Evolutionary conservation across 37 sponge, comb jelly and placozoan species (phyloP).

Genomic region (Cliona cf. orientalis): DNA sequence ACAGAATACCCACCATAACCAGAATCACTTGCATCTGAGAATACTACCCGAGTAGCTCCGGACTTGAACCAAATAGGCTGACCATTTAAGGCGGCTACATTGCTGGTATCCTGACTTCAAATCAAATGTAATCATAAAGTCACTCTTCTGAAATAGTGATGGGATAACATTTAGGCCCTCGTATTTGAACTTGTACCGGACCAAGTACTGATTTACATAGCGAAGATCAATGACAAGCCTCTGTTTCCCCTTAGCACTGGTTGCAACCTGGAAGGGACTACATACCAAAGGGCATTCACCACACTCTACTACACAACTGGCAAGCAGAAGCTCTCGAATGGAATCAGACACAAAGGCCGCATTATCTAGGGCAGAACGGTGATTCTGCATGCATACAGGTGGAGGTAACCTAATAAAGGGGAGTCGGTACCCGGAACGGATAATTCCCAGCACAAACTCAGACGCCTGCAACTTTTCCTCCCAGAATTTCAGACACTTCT

Average conservation of each 20-base stretch:
- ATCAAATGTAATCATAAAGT: background rate
- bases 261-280: background rate
- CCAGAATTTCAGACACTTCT: background rate
- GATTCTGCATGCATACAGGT: background rate
- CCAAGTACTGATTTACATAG: background rate
- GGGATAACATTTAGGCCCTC: background rate
- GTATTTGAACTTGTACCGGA: background rate
- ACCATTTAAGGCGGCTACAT: too few species aligned
- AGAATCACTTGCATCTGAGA: too few species aligned
- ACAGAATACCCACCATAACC: too few species aligned
- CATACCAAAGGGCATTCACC: background rate
- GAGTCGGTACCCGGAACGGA: background rate
- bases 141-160: background rate
- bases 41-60: too few species aligned
- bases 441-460: background rate
- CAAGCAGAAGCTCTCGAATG: background rate
- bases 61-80: too few species aligned
- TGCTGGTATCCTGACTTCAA: background rate
- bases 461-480: background rate
- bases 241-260: background rate
- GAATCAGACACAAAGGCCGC: background rate
- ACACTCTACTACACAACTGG: background rate
- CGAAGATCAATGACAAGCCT: background rate
- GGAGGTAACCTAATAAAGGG: background rate
- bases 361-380: background rate